Evolutionary conservation across 2,888 invertebrate genomes (phyloP), one percentile per base, ranked within the genome.

Genomic region (Lacanobia wlatinum): DNA sequence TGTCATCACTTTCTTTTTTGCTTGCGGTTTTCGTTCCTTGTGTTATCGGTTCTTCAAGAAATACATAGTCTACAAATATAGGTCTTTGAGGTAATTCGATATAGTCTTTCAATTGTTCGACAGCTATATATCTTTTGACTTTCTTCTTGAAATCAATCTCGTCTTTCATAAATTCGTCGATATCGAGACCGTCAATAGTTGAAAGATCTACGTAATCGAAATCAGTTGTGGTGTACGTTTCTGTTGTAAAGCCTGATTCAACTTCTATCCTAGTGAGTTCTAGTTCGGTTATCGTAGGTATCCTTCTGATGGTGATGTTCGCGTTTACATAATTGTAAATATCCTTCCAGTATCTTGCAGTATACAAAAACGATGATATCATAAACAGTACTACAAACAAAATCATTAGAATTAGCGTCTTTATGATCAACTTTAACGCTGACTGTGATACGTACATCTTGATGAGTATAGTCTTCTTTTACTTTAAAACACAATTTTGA

Each of bases 221-320:
- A 50, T 88, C 89, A 2, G 94, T 93, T 6, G 90, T 90, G 4
- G 86, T 85, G 52, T 90, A 92, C 0, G 21, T 14, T 64, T 93
- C 94, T 5, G 92, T 93, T 0, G 88, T 90, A 50, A 82, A 87
- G 28, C 14, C 40, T 21, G 59, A 4, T 1, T 90, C 90, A 3
- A 90, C 84, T 80, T 92, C 89, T 3, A 91, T 70, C 0, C 90
- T 69, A 0, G 91, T 92, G 18, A 92, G 52, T 82, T 94, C 90
- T 1, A 96, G 74, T 87, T 96, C 95, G 0, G 93, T 92, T 79
- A 95, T 80, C 2, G 92, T 95, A 0, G 94, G 93, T 79, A 96
- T 95, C 48, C 92, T 87, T 83, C 92, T 94, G 52, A 96, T 95
- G 0, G 95, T 96, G 43, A 96, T 93, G 79, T 96, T 95, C 0